Base-by-base conservation (phyloP, 2,888 invertebrate species). In the Ommatoiulus sabulosus region DNA sequence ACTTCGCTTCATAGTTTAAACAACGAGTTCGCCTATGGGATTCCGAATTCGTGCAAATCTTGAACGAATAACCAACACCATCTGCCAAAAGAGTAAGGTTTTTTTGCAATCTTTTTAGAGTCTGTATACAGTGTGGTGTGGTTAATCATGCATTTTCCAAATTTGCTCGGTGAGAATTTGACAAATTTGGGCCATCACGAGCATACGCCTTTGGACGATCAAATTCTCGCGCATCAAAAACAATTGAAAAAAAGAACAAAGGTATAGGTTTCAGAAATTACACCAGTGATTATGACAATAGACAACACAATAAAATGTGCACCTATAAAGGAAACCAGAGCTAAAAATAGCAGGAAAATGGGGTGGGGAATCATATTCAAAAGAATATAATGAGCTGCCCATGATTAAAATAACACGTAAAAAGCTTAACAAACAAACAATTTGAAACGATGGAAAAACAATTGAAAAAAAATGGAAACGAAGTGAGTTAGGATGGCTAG, bases 301-400 rank as follows among this genome's bases (percentile, higher is more conserved):
- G 72, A 72, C 72, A 72, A 72, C 72, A 72, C 72, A 72, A 72
- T 72, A 72, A 72, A 72, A 72, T 72, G 72, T 72, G 72, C 72
- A 20, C 72, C 20, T 24, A 72, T 72, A 72, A 72, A 72, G 72
- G 20, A 72, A 72, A 24, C 72, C 72, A 20, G 72, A 72, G 72
- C 20, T 72, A 72, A 24, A 52, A 72, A 20, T 72, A 24, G 72
- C 72, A 24, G 20, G 24, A 72, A 20, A 72, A 72, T 72, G 72
- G 72, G 72, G 20, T 10, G 24, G 10, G 72, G 72, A 24, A 72
- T 72, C 3, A 24, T 10, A 5, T 24, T 72, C 24, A 24, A 7
- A 72, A 35, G 35, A 35, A 72, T 24, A 24, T 72, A 20, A 6
- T 63, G 72, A 72, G 72, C 72, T 72, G 72, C 72, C 72, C 72